Evolutionary conservation across 2,113 vertebrate genomes (phyloP).

Genomic region (Pteronura brasiliensis): DNA sequence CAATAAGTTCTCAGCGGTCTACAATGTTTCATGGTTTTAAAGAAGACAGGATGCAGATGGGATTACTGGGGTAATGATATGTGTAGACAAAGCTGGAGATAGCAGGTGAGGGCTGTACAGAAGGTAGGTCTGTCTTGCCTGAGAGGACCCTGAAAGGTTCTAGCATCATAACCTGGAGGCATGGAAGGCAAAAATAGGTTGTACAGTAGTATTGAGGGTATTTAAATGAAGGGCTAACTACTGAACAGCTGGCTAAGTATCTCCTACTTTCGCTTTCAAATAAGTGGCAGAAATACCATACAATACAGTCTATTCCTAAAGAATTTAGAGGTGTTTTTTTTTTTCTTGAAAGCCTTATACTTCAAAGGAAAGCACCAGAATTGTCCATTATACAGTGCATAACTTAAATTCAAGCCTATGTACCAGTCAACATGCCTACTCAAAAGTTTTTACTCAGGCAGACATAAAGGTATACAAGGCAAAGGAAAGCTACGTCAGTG

Average conservation of each 20-base stretch:
- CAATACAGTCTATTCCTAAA: not conserved
- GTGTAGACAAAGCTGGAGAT: not conserved
- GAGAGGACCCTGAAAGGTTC: not conserved
- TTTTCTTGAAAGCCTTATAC: not conserved
- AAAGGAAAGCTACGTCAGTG: not conserved
- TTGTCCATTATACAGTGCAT: not conserved
- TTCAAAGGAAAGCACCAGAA: not conserved
- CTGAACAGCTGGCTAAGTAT: not conserved
- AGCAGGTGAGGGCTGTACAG: not conserved
- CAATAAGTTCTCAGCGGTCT: not conserved
- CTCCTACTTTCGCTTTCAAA: not conserved
- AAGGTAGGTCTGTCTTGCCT: not conserved
- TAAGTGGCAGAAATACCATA: not conserved
- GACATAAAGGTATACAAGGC: not conserved
- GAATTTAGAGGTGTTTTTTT: not conserved
- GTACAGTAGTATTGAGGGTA: not conserved
- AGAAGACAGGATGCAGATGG: not conserved
- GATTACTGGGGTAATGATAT: not conserved
- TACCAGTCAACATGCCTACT: not conserved
- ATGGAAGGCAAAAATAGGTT: not conserved
- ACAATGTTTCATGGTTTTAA: too few relatives aligned
- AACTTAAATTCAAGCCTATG: not conserved
- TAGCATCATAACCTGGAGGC: not conserved
- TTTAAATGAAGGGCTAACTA: not conserved
- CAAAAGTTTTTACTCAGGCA: not conserved